Percentiles rank a stretch among this genome's conserved stretches.
Evolutionary conservation across 1,140 invertebrate species (phyloP).

Genomic region (Brachionus koreanus): DNA sequence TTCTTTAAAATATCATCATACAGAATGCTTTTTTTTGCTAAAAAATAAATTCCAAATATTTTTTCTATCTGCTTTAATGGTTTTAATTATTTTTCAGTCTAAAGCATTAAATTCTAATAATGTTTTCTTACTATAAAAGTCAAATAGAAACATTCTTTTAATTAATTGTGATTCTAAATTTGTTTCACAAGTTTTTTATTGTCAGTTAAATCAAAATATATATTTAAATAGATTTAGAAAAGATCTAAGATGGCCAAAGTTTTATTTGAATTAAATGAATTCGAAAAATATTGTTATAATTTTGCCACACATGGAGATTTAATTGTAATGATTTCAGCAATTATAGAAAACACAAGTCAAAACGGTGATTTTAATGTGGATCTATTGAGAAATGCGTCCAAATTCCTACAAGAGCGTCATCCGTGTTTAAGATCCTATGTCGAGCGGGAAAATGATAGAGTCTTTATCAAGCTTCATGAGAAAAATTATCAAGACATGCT

Average conservation of each 20-base stretch:
- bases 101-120: no score
- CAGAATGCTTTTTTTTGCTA: no score
- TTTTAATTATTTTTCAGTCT: no score
- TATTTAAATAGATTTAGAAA: neutral
- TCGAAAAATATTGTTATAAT: neutral
- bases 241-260: neutral
- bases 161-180: no score
- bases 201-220: neutral
- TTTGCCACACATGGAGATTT: neutral
- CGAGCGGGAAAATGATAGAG: neutral
- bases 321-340: neutral
- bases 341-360: neutral
- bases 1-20: no score
- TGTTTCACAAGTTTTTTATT: neutral
- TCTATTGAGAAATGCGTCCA: neutral
- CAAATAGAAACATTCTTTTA: no score
- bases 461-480: neutral
- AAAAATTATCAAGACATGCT: neutral
- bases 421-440: constrained; percentile 2
- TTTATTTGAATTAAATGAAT: constrained; percentile 1
- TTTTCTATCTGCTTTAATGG: no score
- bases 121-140: no score
- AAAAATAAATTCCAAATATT: no score
- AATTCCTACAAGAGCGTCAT: neutral
- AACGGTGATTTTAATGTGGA: neutral